Conservation (phyloP, 2,888 invertebrate species). For the Cosmia trapezina region DNA sequence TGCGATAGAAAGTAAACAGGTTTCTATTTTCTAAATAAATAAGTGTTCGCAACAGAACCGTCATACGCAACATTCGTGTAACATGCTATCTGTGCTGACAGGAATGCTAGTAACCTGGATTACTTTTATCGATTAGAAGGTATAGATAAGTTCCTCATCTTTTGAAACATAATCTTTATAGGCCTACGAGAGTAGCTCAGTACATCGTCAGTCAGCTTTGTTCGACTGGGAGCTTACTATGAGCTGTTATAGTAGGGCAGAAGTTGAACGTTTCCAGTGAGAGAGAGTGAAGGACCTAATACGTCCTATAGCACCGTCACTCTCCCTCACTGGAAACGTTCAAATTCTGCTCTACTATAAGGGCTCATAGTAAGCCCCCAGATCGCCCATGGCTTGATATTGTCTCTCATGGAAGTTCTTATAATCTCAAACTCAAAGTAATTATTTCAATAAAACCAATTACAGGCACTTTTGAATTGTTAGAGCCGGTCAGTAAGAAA, state of each 20-base stretch:
- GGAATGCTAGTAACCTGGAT: not conserved
- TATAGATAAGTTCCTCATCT: not conserved
- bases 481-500: not conserved
- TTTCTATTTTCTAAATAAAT: slow-evolving; percentile 61
- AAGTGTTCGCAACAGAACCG: slow-evolving; percentile 33
- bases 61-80: slow-evolving; percentile 48
- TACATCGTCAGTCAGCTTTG: not conserved
- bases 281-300: too few species aligned
- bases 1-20: slow-evolving; percentile 62
- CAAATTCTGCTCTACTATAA: too few species aligned
- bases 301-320: too few species aligned
- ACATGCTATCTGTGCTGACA: not conserved
- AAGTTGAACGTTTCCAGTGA: too few species aligned
- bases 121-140: not conserved
- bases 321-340: too few species aligned
- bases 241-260: too few species aligned
- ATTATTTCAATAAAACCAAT: not conserved
- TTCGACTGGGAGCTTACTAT: too few species aligned
- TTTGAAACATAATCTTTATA: not conserved
- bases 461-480: not conserved
- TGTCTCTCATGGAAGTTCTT: not conserved
- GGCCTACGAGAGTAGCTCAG: not conserved
- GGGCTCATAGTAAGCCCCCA: too few species aligned
- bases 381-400: not conserved
- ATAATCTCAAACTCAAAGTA: not conserved